Evolutionary conservation across 1,140 invertebrate species (phyloP).

Genomic region (Leptoteleia sp.): DNA sequence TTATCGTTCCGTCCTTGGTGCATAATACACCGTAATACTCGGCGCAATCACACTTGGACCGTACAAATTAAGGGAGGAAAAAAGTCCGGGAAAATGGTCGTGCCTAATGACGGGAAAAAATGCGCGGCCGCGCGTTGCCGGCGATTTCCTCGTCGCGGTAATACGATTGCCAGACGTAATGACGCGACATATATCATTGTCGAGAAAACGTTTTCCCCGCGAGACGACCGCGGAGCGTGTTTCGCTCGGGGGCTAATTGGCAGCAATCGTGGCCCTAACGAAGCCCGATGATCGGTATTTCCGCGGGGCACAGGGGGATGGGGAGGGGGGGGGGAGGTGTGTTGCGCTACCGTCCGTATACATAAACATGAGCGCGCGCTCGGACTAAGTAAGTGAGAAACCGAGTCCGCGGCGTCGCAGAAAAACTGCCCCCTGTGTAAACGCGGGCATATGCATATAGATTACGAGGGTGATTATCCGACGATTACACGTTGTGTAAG

Average conservation of each 20-base stretch:
- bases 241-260: conserved; percentile 66
- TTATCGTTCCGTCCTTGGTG: no score
- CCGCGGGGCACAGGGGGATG: no score
- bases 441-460: conserved; percentile 63
- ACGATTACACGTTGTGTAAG: conserved; percentile 76
- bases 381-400: conserved; percentile 37
- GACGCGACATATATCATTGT: conserved; percentile 66
- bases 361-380: conserved; percentile 66
- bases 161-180: conserved; percentile 52
- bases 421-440: conserved; percentile 52
- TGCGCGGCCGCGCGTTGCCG: no score
- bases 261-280: conserved; percentile 53
- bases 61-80: conserved; percentile 40
- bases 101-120: conserved; percentile 45
- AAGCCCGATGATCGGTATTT: conserved; percentile 33
- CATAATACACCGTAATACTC: no score
- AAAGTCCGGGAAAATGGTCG: conserved; percentile 36
- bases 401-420: conserved; percentile 12
- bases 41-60: conserved; percentile 13
- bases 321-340: no score
- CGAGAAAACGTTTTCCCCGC: conserved; percentile 31
- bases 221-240: conserved; percentile 30
- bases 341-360: conserved; percentile 35
- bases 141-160: conserved; percentile 44
- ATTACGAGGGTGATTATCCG: conserved; percentile 73